Percentiles rank a stretch among this genome's conserved stretches.
phyloP scores from a whole-genome alignment of 2,888 invertebrate species.

The Quadriops clusia region DNA sequence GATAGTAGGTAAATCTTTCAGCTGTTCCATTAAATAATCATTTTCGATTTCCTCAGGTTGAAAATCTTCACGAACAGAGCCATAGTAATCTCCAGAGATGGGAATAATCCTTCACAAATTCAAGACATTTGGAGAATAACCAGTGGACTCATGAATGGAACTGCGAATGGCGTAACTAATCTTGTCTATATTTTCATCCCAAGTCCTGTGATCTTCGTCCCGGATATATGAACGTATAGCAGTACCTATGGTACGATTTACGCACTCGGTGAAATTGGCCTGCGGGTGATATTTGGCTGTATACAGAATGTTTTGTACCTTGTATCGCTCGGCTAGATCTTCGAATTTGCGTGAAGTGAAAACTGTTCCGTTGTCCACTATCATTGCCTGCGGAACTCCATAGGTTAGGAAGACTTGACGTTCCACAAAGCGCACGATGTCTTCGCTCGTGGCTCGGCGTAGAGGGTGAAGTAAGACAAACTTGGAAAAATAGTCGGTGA shows the following conservation, averaged over 20 bases:
- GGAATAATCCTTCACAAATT: no score
- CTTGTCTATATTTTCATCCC: constrained; percentile 19
- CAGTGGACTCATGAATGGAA: constrained; percentile 18
- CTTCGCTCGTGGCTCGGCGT: constrained; percentile 2
- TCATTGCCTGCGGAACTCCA: constrained; percentile 16
- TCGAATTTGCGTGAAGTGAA: constrained; percentile 15
- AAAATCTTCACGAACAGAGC: no score
- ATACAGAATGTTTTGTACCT: constrained; percentile 13
- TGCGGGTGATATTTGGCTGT: constrained; percentile 26
- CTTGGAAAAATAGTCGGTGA: constrained; percentile 14
- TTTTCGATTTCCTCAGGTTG: no score
- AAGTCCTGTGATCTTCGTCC: constrained; percentile 12
- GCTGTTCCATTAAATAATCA: neutral
- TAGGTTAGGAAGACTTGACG: constrained; percentile 14
- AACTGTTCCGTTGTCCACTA: constrained; percentile 18
- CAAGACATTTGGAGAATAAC: constrained; percentile 13
- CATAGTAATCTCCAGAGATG: no score
- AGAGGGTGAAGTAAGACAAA: constrained; percentile 12
- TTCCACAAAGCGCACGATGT: constrained; percentile 9
- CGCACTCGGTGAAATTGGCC: constrained; percentile 23
- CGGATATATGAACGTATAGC: constrained; percentile 19
- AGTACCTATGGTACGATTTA: constrained; percentile 21
- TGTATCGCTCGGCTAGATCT: constrained; percentile 12
- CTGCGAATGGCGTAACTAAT: constrained; percentile 20
- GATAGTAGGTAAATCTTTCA: constrained; percentile 2